Percentiles rank a stretch among this genome's conserved stretches.
Conservation (phyloP, 2,888 invertebrate species). For the Ephialtes manifestator region DNA sequence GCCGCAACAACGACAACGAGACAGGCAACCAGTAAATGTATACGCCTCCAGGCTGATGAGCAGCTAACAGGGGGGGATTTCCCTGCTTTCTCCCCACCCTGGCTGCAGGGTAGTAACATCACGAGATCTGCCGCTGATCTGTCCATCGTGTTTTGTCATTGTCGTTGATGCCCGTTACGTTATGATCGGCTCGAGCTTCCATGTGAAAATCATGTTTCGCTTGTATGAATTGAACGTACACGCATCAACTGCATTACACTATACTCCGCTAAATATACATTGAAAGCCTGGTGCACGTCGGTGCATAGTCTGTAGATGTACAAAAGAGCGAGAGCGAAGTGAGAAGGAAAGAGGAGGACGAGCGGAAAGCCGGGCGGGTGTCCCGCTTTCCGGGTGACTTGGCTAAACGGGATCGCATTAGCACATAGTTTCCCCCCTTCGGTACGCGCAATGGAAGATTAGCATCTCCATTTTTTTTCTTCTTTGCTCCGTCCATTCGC, state of each 20-base stretch:
- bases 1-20: constrained; percentile 81
- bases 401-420: constrained; percentile 85
- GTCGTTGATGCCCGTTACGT: constrained; percentile 77
- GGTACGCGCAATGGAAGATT: constrained; percentile 81
- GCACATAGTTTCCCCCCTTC: constrained; percentile 80
- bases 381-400: constrained; percentile 86
- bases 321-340: constrained; percentile 32
- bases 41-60: constrained; percentile 82
- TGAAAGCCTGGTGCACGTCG: constrained; percentile 43
- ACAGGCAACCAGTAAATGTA: constrained; percentile 26
- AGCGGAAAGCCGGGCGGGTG: constrained; percentile 81
- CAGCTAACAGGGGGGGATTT: constrained; percentile 81
- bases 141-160: constrained; percentile 78
- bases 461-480: constrained; percentile 81
- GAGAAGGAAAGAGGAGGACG: constrained; percentile 56
- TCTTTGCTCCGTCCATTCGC: constrained; percentile 48
- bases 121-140: constrained; percentile 68
- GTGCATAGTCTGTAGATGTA: constrained; percentile 31
- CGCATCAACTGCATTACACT: constrained; percentile 15
- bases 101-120: constrained; percentile 54
- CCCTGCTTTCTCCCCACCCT: constrained; percentile 68
- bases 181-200: constrained; percentile 75
- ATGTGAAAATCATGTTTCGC: constrained; percentile 63
- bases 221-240: constrained; percentile 52
- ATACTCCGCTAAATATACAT: constrained; percentile 50